Evolutionary conservation across 2,888 invertebrate genomes (phyloP).

Genomic region (Oscheius sp.): DNA sequence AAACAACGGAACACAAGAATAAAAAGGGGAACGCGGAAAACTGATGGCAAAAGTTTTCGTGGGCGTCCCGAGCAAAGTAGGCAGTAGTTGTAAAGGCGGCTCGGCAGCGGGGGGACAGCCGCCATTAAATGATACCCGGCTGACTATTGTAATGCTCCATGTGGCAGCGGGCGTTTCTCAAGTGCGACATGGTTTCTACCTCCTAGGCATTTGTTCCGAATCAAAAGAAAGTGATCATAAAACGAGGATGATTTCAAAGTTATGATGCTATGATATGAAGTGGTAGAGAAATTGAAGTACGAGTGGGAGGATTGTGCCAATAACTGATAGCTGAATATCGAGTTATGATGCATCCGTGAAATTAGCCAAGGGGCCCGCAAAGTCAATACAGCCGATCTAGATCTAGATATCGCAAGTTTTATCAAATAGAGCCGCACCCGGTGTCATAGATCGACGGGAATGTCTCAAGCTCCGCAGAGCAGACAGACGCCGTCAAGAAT

Average conservation of each 20-base stretch:
- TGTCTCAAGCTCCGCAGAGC: conserved; percentile 23
- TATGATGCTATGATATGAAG: neutral
- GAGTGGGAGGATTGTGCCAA: conserved; percentile 30
- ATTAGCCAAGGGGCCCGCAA: conserved; percentile 34
- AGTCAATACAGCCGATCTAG: conserved; percentile 33
- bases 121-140: conserved; percentile 38
- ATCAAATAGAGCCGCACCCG: conserved; percentile 32
- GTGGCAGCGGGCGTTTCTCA: conserved; percentile 29
- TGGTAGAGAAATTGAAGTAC: neutral
- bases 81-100: conserved; percentile 37
- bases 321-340: conserved; percentile 26
- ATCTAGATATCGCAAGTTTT: conserved; percentile 36
- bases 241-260: neutral
- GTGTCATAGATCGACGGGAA: conserved; percentile 35
- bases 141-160: conserved; percentile 37
- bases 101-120: conserved; percentile 36
- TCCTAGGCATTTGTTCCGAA: conserved; percentile 6
- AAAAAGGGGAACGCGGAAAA: neutral
- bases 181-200: conserved; percentile 11
- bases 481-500: conserved; percentile 26
- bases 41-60: conserved; percentile 26
- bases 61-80: conserved; percentile 35
- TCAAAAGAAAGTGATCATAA: neutral
- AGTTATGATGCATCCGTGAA: conserved; percentile 33
- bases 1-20: neutral